These are phyloP conservation scores for Epirrhoe alternata DNA, from an alignment of 2,888 invertebrate genomes.

Conservation along the genomic window DNA sequence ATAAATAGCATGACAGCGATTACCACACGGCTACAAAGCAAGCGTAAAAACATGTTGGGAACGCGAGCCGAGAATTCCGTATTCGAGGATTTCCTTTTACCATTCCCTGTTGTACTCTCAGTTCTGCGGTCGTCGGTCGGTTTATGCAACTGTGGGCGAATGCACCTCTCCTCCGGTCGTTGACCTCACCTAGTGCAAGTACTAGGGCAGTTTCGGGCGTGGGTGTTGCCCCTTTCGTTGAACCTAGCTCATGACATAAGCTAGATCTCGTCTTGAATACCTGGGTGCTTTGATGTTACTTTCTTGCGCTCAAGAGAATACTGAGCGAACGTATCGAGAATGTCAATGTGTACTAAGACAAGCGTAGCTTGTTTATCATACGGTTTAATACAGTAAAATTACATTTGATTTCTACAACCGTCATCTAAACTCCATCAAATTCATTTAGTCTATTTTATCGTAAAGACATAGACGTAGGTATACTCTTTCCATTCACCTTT, in stretches of 20 bases:
- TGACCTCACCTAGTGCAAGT: conserved; percentile 61
- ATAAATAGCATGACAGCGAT: conserved; percentile 21
- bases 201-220: conserved; percentile 64
- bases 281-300: conserved; percentile 32
- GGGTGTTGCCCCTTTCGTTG: conserved; percentile 62
- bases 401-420: too few relatives aligned
- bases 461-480: background rate
- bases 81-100: conserved; percentile 41
- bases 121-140: conserved; percentile 65
- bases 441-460: too few relatives aligned
- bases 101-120: conserved; percentile 51
- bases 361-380: background rate
- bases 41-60: conserved; percentile 27
- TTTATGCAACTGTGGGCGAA: conserved; percentile 68
- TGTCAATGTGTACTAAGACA: conserved; percentile 2
- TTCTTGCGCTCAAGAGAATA: conserved; percentile 20
- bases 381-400: too few relatives aligned
- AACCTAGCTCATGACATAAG: conserved; percentile 47
- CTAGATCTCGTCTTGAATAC: conserved; percentile 31
- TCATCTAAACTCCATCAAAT: too few relatives aligned
- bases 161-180: conserved; percentile 69
- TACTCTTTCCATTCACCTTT: conserved; percentile 1
- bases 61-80: conserved; percentile 29
- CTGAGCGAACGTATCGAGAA: conserved; percentile 5
- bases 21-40: conserved; percentile 17